Percentiles rank a stretch among this genome's conserved stretches.
phyloP scores from a whole-genome alignment of 2,888 invertebrate species.

The Thelaira solivaga region DNA sequence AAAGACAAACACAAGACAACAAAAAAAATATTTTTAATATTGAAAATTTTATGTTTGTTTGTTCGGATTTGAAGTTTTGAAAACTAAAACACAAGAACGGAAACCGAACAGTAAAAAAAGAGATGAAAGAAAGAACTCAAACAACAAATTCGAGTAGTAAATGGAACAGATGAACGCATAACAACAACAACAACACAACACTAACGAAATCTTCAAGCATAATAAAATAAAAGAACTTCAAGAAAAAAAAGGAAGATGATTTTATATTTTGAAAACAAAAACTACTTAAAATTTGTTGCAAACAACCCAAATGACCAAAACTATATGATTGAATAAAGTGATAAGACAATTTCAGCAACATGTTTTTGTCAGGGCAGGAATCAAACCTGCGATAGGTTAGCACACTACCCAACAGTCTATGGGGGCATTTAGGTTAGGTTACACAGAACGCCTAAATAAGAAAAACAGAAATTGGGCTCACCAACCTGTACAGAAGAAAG shows the following conservation, averaged over 20 bases:
- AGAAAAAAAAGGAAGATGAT: constrained; percentile 42
- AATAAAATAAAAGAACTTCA: too few species aligned
- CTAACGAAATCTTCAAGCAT: neutral
- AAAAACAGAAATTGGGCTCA: too few species aligned
- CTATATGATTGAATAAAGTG: too few species aligned
- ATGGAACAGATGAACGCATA: constrained; percentile 32
- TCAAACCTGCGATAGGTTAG: too few species aligned
- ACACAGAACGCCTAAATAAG: too few species aligned
- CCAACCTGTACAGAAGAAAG: too few species aligned
- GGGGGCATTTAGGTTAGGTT: too few species aligned
- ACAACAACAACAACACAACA: constrained; percentile 26
- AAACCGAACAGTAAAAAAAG: constrained; percentile 3
- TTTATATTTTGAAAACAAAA: constrained; percentile 15
- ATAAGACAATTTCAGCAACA: too few species aligned
- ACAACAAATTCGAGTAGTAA: constrained; percentile 24
- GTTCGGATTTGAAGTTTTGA: constrained; percentile 2
- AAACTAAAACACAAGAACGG: constrained; percentile 30
- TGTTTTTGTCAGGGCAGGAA: too few species aligned
- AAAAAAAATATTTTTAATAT: constrained; percentile 22
- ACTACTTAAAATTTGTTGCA: too few species aligned
- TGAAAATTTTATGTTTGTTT: constrained; percentile 20
- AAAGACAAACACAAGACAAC: constrained; percentile 10
- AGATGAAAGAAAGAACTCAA: neutral
- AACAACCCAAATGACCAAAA: too few species aligned
- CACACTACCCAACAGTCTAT: too few species aligned